Evolutionary conservation across 1,140 invertebrate genomes (phyloP), one percentile per base, ranked within the genome.

Genomic region (Drosophila neocordata): DNA sequence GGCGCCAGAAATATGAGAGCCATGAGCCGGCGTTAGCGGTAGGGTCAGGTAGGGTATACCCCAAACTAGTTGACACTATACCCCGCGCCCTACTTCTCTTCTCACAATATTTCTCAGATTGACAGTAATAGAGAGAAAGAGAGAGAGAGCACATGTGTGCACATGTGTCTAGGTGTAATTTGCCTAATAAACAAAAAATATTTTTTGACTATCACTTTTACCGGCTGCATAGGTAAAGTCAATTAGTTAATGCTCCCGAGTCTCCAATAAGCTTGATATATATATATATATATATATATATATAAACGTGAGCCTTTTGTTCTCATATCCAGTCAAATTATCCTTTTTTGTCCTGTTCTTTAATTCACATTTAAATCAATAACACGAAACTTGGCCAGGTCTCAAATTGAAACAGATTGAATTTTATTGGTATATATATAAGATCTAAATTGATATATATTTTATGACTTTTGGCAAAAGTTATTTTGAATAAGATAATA

Each of bases 1-100:
- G 83, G 83, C 83, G 83, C 83, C 83, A 88, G 55, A 72, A 76
- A 84, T 83, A 88, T 83, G 72, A 88, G 72, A 78, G 58, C 41
- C 41, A 9, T 20, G 15, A 48, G 15, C 41, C 41, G 41, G 41
- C 9, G 41, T 0, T 2, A 7, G 13, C 7, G 2, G 4, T 24
- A 48, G n/a, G 41, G 41, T 9, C 18, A 11, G 41, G 41, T 48
- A 18, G 41, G 8, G 13, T 7, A 3, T 12, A 1, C 35, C 35
- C 11, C 35, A 18, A 44, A 44, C 41, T 44, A 44, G 13, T 44
- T 41, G 41, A 24, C 20, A 9, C 13, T n/a, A n/a, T n/a, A n/a
- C n/a, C n/a, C n/a, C n/a, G n/a, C 24, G 11, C 27, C 37, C 34
- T 3, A n/a, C n/a, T n/a, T n/a, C n/a, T n/a, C n/a, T n/a, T 27